phyloP scores from a whole-genome alignment of 2,113 vertebrate species.

The Nycticorax nycticorax region DNA sequence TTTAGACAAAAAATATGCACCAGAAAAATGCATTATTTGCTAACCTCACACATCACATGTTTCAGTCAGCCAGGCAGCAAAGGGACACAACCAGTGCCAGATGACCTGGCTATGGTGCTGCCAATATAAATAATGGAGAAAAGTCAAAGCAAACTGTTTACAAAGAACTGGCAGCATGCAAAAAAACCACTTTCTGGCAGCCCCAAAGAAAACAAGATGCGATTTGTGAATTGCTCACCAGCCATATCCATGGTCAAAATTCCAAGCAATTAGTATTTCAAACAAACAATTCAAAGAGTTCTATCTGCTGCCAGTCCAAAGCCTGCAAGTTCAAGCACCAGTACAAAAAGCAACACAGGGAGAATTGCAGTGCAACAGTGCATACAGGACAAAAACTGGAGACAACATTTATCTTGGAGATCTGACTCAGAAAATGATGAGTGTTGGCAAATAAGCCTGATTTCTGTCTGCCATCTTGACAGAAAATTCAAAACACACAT shows the following conservation, averaged over 20 bases:
- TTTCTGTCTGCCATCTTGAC: not conserved
- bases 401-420: not conserved
- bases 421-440: not conserved
- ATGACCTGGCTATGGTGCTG: not conserved
- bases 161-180: not conserved
- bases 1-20: not conserved
- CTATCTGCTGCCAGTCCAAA: not conserved
- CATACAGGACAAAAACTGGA: not conserved
- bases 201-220: not conserved
- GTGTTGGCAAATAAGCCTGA: not conserved
- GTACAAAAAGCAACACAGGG: not conserved
- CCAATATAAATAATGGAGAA: not conserved
- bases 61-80: not conserved
- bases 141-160: slow-evolving; percentile 27
- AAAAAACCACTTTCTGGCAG: not conserved
- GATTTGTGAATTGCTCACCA: not conserved
- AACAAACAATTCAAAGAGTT: slow-evolving; percentile 2
- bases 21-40: not conserved
- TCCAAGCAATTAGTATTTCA: slow-evolving; percentile 1
- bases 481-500: not conserved
- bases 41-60: not conserved
- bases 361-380: not conserved
- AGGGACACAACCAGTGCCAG: not conserved
- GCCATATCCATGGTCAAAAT: not conserved
- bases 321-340: not conserved